phyloP scores from a whole-genome alignment of 2,113 vertebrate species.

The Apteryx owenii region DNA sequence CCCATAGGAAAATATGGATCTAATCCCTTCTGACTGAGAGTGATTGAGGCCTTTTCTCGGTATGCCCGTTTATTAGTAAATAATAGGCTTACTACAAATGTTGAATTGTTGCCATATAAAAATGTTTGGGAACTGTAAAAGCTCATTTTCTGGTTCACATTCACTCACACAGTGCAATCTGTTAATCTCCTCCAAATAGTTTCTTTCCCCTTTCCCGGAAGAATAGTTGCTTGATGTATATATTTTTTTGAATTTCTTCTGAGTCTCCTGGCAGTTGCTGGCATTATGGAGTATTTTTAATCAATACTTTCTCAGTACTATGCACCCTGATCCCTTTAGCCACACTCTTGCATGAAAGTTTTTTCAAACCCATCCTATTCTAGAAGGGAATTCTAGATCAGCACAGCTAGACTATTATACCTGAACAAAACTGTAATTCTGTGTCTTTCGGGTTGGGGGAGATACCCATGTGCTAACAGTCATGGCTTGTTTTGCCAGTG shows the following conservation, averaged over 20 bases:
- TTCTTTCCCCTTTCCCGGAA: neutral
- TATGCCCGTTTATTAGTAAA: neutral
- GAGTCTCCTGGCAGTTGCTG: neutral
- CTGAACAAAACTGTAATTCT: neutral
- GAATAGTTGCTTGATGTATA: neutral
- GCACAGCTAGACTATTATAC: neutral
- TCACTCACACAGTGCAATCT: neutral
- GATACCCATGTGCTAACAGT: neutral
- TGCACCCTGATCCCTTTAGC: neutral
- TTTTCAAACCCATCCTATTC: neutral
- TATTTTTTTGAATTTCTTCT: neutral
- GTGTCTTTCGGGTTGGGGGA: neutral
- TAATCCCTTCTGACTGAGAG: too few relatives aligned
- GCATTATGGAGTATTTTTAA: neutral
- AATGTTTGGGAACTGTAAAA: neutral
- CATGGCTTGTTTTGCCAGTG: neutral
- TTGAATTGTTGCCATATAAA: neutral
- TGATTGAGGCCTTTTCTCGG: neutral
- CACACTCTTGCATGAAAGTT: neutral
- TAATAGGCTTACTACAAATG: neutral
- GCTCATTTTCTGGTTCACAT: neutral
- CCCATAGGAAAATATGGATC: too few relatives aligned
- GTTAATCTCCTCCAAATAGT: neutral
- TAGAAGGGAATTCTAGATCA: neutral
- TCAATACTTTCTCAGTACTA: neutral